Conservation (phyloP, 2,113 vertebrate genomes). For the Axis porcinus region DNA sequence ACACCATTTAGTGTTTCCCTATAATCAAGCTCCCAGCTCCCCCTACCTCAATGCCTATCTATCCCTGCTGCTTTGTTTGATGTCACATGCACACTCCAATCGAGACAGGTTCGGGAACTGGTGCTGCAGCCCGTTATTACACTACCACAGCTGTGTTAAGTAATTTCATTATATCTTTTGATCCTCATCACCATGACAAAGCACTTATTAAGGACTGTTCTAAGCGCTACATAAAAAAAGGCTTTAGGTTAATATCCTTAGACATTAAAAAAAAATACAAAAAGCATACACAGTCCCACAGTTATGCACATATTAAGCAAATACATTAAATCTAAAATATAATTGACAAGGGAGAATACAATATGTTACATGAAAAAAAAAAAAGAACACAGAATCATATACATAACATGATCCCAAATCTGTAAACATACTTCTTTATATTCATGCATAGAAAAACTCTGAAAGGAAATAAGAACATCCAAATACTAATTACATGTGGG, state of each 20-base stretch:
- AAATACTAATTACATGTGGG: not conserved
- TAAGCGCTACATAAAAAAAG: not conserved
- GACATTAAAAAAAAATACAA: constrained; percentile 17
- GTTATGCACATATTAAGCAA: constrained; percentile 15
- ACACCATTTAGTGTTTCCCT: not conserved
- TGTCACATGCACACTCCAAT: not conserved
- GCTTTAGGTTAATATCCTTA: not conserved
- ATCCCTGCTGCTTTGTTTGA: not conserved
- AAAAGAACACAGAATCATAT: not conserved
- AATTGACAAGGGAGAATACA: not conserved
- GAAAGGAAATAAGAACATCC: constrained; percentile 35
- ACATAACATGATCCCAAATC: not conserved
- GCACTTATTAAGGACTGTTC: constrained; percentile 15
- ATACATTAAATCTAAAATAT: constrained; percentile 25
- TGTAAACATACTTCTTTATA: not conserved
- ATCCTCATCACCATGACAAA: constrained; percentile 6
- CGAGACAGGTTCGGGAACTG: not conserved
- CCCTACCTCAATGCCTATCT: not conserved
- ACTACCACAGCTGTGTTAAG: not conserved
- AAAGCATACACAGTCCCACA: not conserved
- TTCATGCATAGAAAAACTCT: constrained; percentile 14
- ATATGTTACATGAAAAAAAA: not conserved
- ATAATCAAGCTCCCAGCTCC: not conserved
- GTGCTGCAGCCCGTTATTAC: not conserved
- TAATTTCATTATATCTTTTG: not conserved